Evolutionary conservation across 2,797 vertebrate genomes (phyloP), one percentile per base, ranked within the genome.

Genomic region (Melanotaenia nigrans): DNA sequence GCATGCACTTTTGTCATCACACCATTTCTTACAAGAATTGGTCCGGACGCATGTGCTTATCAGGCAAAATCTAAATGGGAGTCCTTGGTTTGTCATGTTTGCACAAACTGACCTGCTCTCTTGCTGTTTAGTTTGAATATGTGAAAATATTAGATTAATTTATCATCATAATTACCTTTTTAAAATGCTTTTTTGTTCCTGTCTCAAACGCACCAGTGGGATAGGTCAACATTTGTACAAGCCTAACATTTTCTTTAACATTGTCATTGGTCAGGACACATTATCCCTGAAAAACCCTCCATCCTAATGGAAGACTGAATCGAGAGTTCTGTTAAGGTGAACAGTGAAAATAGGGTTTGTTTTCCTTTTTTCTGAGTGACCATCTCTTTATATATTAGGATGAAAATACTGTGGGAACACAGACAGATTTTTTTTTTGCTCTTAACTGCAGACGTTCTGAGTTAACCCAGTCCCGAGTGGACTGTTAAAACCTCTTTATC

Each of bases 1-100:
- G 59, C 33, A 18, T 79, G 77, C 68, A 75, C 6, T 55, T 68
- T 40, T 84, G 73, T 70, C 73, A 73, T 66, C 40, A 40, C 71
- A 54, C 9, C 40, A 63, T 40, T 0, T 40, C 45, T 60, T 22
- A 40, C 47, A 42, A 25, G 54, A 60, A 22, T 3, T 32, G 3
- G 35, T 64, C 30, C 58, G 2, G 32, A 40, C 61, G 10, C 42
- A 42, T 53, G 35, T 77, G 67, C 70, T 61, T 71, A 38, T 32
- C 11, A 33, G 33, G 38, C 40, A 54, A 60, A 78, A 75, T 68
- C 63, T 8, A 18, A 78, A 69, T 0, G 18, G 59, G 30, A 65
- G 18, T 68, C 16, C 12, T 30, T 61, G 9, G 0, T 20, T 42
- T 45, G 14, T 6, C 53, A 18, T 47, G 57, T 54, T 45, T 51